Evolutionary conservation across 2,113 vertebrate species (phyloP), one percentile per base, ranked within the genome.

Genomic region (Centropus unirufus): DNA sequence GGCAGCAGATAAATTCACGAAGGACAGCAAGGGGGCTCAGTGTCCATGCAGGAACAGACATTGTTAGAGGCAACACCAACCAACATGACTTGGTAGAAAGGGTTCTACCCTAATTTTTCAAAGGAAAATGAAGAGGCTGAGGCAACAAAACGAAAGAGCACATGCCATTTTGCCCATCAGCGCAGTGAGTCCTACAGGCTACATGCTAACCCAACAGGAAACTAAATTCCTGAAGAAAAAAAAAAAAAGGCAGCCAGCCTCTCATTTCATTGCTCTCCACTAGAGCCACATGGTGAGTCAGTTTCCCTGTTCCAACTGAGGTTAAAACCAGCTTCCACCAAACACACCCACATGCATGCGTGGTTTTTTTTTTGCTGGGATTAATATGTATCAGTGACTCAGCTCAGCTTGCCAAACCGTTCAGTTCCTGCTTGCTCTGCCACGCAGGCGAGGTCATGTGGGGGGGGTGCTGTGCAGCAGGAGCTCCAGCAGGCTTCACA

Each of bases 281-380:
- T 36, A 70, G 26, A 21, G 26, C 13, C 52, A 63, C 30, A 20
- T 0, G 4, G 30, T 55, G 30, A 79, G 51, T 61, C 67, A 92
- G 59, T 49, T 64, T 13, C 36, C 39, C 49, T 68, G 8, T 36
- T 93, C 46, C 49, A 55, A 88, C 49, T 73, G 67, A 70, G 17
- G 24, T 30, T 75, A 70, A 95, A 95, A 84, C 12, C 57, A 79
- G 19, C 34, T 75, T 89, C 52, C 36, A 32, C 44, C 32, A 73
- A 76, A 85, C 36, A 89, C 11, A 54, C 23, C 18, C 42, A 40
- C 34, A 4, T 8, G 54, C 42, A 40, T 27, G 5, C 9, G 54
- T 12, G 29, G 59, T 72, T 84, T 17, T 59, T 49, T 63, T 77
- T 84, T 19, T 59, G 14, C 10, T 34, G 10, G 11, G 12, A 79